Evolutionary conservation across 2,797 vertebrate species (phyloP).

Genomic region (Intellagama lesueurii): DNA sequence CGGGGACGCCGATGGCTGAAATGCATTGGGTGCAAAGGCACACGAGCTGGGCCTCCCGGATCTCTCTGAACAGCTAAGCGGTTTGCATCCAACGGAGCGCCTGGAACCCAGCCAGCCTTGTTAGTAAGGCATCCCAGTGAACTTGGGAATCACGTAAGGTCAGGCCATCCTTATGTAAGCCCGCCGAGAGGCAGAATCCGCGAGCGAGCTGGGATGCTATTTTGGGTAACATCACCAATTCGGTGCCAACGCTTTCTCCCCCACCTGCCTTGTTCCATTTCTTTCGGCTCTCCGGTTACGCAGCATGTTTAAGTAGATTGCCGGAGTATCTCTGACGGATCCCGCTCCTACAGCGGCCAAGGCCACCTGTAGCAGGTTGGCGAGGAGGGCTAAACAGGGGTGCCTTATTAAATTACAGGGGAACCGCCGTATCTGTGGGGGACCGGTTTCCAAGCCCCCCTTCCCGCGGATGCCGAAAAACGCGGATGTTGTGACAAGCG

Average conservation of each 20-base stretch:
- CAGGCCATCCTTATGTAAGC: background rate
- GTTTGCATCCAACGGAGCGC: too few species aligned
- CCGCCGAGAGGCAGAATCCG: slow-evolving; percentile 32
- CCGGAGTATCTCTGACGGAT: background rate
- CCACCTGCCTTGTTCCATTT: background rate
- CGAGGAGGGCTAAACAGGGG: background rate
- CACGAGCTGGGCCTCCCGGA: too few species aligned
- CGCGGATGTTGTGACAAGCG: too few species aligned
- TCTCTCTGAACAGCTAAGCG: too few species aligned
- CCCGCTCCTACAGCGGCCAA: background rate
- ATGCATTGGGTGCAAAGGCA: background rate
- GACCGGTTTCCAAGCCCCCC: background rate
- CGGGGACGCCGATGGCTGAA: background rate
- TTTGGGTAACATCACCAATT: slow-evolving; percentile 57
- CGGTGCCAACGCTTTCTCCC: too few species aligned
- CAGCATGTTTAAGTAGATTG: background rate
- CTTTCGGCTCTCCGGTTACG: background rate
- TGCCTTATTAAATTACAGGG: background rate
- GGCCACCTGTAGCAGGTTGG: background rate
- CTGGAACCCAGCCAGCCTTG: background rate
- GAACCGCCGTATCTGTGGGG: too few species aligned
- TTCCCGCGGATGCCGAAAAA: too few species aligned
- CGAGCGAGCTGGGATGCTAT: slow-evolving; percentile 56
- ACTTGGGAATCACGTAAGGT: background rate
- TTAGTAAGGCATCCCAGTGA: background rate